Percentiles rank a stretch among this genome's conserved stretches.
Evolutionary conservation across 2,797 vertebrate genomes (phyloP).

Genomic region (Sitta carolinensis): DNA sequence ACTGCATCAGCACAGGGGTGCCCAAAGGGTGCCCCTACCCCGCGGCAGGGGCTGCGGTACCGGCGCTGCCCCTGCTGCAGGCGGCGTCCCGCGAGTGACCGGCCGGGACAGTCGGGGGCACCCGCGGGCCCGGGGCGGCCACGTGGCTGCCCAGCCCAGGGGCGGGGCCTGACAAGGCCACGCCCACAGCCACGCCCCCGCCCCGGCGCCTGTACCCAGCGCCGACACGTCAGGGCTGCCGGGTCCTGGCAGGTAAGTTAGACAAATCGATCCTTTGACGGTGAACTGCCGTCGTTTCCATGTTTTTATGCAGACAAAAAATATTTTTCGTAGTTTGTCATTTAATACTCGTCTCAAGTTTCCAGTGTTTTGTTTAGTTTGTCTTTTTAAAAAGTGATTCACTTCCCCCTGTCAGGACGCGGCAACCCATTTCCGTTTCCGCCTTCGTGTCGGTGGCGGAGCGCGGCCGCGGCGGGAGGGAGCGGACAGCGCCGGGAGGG

Average conservation of each 20-base stretch:
- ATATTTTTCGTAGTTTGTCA: accelerated
- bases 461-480: background rate
- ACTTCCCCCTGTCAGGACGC: background rate
- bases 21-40: background rate
- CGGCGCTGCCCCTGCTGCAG: background rate
- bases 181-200: accelerated
- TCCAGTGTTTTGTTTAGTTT: accelerated
- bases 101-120: accelerated
- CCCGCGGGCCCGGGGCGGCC: background rate
- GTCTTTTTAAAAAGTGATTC: accelerated
- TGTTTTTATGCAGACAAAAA: accelerated
- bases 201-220: accelerated
- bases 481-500: no score
- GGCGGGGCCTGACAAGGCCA: accelerated
- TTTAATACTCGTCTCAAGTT: accelerated
- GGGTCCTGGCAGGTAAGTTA: background rate
- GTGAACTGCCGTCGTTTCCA: accelerated
- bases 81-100: accelerated
- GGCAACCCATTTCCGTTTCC: background rate
- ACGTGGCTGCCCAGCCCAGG: background rate
- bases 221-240: constrained; percentile 25
- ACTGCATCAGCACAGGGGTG: background rate
- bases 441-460: constrained; percentile 1
- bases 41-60: background rate
- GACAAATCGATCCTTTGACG: accelerated